Evolutionary conservation across 1,140 invertebrate species (phyloP).

Genomic region (Brachionus paranguensis): DNA sequence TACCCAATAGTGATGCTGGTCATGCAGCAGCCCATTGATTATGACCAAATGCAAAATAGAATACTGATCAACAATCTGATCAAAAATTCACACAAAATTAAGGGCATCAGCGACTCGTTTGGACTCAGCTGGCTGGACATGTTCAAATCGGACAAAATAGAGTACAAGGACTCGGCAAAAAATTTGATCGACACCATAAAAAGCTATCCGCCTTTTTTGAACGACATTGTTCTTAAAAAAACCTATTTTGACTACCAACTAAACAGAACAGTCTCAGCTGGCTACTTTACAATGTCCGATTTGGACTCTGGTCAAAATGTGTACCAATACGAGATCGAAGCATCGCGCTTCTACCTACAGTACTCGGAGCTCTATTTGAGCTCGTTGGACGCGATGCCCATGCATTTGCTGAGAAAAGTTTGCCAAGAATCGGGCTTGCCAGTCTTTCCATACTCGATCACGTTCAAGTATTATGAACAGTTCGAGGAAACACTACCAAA

Average conservation of each 20-base stretch:
- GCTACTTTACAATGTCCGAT: constrained; percentile 80
- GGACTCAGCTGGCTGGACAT: constrained; percentile 84
- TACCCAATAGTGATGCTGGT: constrained; percentile 62
- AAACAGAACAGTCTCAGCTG: constrained; percentile 56
- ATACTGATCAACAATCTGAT: constrained; percentile 72
- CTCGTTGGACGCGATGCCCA: constrained; percentile 44
- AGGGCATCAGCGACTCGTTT: constrained; percentile 67
- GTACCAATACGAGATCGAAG: constrained; percentile 71
- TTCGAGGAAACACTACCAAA: constrained; percentile 85
- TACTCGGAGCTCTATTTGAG: constrained; percentile 42
- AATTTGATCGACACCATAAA: constrained; percentile 66
- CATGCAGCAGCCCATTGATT: constrained; percentile 73
- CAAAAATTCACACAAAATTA: constrained; percentile 72
- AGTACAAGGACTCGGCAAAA: constrained; percentile 67
- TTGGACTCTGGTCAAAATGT: constrained; percentile 66
- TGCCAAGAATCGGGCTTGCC: constrained; percentile 43
- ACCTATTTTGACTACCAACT: neutral
- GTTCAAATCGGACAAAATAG: constrained; percentile 60
- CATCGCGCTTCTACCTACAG: constrained; percentile 46
- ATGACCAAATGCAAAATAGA: constrained; percentile 73
- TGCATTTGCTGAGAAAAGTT: constrained; percentile 45
- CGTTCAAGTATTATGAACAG: constrained; percentile 58
- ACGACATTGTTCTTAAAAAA: constrained; percentile 78
- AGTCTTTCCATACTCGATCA: constrained; percentile 45
- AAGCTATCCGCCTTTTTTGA: constrained; percentile 56